phyloP scores from a whole-genome alignment of 2,888 invertebrate species.

The Drosophila mimetica region DNA sequence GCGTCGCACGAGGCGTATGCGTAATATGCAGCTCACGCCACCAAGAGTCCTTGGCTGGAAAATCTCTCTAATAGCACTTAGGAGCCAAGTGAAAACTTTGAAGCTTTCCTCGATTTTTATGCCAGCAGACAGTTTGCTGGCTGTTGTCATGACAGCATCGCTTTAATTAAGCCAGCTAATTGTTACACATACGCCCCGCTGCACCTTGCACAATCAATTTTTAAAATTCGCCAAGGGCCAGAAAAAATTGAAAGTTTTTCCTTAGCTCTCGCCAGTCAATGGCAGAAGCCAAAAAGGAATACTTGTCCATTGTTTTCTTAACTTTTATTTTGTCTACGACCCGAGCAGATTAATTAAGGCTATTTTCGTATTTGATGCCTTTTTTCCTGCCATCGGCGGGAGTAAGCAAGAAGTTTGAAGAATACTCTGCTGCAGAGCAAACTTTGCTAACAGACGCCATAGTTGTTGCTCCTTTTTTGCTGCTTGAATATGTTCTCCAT shows the following conservation, averaged over 20 bases:
- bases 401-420: conserved; percentile 22
- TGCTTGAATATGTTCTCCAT: conserved; percentile 31
- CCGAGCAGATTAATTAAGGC: conserved; percentile 66
- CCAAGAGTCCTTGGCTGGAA: conserved; percentile 32
- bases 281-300: conserved; percentile 11
- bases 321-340: conserved; percentile 25
- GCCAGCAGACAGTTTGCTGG: conserved; percentile 5
- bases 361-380: conserved; percentile 35
- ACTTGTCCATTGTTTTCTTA: conserved; percentile 13
- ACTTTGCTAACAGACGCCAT: conserved; percentile 30
- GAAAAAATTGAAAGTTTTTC: conserved; percentile 23
- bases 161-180: conserved; percentile 63
- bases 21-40: conserved; percentile 30
- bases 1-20: conserved; percentile 25
- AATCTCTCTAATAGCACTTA: conserved; percentile 39
- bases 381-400: neutral
- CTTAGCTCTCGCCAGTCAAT: conserved; percentile 5
- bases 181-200: conserved; percentile 65
- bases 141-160: conserved; percentile 27
- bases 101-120: conserved; percentile 3
- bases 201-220: conserved; percentile 58
- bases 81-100: conserved; percentile 27
- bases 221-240: conserved; percentile 25
- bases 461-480: conserved; percentile 22
- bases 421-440: conserved; percentile 13